Evolutionary conservation across 2,797 vertebrate species (phyloP), one percentile per base, ranked within the genome.

Genomic region (Centropyge bicolor): DNA sequence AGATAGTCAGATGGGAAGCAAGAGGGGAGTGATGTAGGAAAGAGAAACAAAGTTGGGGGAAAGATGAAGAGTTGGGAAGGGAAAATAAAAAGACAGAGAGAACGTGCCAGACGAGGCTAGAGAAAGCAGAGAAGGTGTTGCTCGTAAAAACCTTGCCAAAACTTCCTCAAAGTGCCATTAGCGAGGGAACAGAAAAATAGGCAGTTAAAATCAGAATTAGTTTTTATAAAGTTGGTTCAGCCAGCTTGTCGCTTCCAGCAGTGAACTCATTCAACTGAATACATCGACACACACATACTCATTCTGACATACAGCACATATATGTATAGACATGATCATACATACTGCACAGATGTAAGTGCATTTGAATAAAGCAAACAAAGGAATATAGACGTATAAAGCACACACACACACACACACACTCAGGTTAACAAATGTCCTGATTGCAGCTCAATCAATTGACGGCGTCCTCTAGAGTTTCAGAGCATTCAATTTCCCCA

Each of bases 81-180:
- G 70, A 82, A 82, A 55, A 74, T 55, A 7, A 67, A 64, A 67
- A 71, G 38, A 63, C 40, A 41, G 62, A 61, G 61, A 67, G 62
- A 72, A 77, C 70, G 78, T 60, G 80, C 72, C 84, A 86, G 65
- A 54, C 9, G 4, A 83, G 52, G 83, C 77, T 71, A 6, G 56
- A 81, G 88, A 91, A 91, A 91, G 69, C 31, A 78, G 82, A 86
- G 87, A 92, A 93, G 87, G 91, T 91, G 91, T 84, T 79, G 82
- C 84, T 89, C 24, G 63, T 77, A 60, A 86, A 75, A 81, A 74
- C 61, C n/a, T 17, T 71, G 86, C 91, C 89, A 92, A 87, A 87
- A 79, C 74, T 35, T 85, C 51, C 77, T 89, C 68, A 82, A 85
- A 80, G 77, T 20, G 80, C 78, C 55, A 63, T 81, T 78, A 75